Base-by-base conservation (phyloP, 2,797 vertebrate genomes). In the Rhinophrynus dorsalis region DNA sequence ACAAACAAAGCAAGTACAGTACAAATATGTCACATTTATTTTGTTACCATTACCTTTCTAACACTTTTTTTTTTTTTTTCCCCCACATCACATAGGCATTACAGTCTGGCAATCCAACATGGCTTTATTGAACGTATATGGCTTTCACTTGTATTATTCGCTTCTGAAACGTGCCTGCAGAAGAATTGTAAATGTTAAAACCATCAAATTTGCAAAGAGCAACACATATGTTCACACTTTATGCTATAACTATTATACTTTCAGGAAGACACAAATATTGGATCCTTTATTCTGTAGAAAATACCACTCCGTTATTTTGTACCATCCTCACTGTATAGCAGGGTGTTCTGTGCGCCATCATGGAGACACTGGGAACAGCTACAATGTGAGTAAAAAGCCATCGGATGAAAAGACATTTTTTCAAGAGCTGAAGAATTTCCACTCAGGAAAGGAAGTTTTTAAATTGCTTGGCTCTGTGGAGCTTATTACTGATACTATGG, bases 361-460 rank as follows among this genome's bases (percentile, higher is more conserved):
- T 74, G 81, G 56, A 42, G 84, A 86, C 2, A 60, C 50, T 0
- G 60, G 54, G n/a, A 84, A 72, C 6, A 47, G 32, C 52, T 33
- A 62, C 17, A 76, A 81, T 18, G 61, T 84, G 33, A 84, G 70
- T 27, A 82, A 81, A 10, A 9, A 73, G 57, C 82, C 85, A 24
- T 52, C 66, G 29, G 79, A 79, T 0, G 85, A 92, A 21, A 80
- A 92, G 24, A 12, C 42, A 0, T 91, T 93, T 79, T 81, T 76
- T n/a, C 65, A 75, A 50, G 81, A 59, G 0, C 61, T 98, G 0
- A 57, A 38, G 4, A 56, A 21, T 68, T 89, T 91, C 67, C 68
- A 64, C 20, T 89, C 91, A 0, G 88, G 89, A 0, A 29, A 75
- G 24, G 88, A 95, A 56, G 85, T 98, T 38, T 80, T 96, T 48